These are phyloP conservation scores for Gymnorhina tibicen DNA, from an alignment of 2,113 vertebrate genomes.

Conservation along the genomic window DNA sequence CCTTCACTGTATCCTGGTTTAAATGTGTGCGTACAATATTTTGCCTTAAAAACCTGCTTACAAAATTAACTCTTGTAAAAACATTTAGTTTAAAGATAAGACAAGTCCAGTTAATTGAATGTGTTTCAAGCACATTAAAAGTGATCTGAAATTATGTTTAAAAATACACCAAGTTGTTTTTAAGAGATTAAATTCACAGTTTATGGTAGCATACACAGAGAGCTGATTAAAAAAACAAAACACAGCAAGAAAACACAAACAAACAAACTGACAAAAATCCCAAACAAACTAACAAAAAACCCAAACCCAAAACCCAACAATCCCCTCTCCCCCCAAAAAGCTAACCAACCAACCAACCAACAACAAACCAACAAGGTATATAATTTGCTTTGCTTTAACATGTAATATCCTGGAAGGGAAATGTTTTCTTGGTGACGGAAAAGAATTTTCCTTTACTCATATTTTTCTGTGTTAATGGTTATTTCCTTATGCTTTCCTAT, in stretches of 20 bases:
- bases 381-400: not conserved
- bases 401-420: not conserved
- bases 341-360: not conserved
- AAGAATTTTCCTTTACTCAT: not conserved
- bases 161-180: not conserved
- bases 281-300: not conserved
- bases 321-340: rapidly evolving
- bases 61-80: not conserved
- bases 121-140: not conserved
- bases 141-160: not conserved
- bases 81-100: not conserved
- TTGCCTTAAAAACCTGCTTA: not conserved
- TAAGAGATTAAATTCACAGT: not conserved
- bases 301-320: not conserved
- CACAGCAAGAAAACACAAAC: not conserved
- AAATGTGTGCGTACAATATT: not conserved
- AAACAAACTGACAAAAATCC: not conserved
- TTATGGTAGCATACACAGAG: not conserved
- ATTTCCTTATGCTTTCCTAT: not conserved
- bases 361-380: not conserved
- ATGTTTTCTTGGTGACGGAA: not conserved
- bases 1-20: not conserved
- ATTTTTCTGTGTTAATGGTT: not conserved
- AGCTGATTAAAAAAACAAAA: not conserved
- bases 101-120: not conserved